Conservation (phyloP, 1,140 invertebrate genomes). For the Sycophila sp. region DNA sequence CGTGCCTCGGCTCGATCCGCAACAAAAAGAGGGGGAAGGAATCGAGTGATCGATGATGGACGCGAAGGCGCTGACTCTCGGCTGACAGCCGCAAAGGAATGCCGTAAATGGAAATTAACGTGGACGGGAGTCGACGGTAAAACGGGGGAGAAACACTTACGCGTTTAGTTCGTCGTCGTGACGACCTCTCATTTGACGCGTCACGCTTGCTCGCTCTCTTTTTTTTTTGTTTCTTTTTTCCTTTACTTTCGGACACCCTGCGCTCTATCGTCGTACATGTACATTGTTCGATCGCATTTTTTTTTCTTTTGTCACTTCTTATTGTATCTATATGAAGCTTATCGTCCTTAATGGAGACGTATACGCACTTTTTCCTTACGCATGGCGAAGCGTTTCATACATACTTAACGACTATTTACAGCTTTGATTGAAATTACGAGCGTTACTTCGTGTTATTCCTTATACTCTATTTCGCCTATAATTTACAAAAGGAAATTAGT, state of each 20-base stretch:
- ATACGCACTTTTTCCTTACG: conserved; percentile 35
- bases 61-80: neutral
- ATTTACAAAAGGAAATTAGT: neutral
- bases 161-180: neutral
- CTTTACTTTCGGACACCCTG: conserved; percentile 20
- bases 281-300: neutral
- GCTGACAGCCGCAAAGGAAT: neutral
- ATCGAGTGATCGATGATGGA: neutral
- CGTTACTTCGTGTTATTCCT: conserved; percentile 6
- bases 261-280: conserved; percentile 21
- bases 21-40: neutral
- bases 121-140: neutral
- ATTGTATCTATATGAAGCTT: conserved; percentile 16
- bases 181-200: neutral
- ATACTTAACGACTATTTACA: conserved; percentile 54
- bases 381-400: conserved; percentile 42
- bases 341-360: neutral
- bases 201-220: neutral
- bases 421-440: conserved; percentile 45
- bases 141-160: neutral
- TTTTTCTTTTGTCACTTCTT: neutral
- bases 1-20: neutral
- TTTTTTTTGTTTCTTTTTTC: neutral
- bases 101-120: neutral
- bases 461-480: neutral